Evolutionary conservation across 2,797 vertebrate species (phyloP).

Genomic region (Salmo trutta): DNA sequence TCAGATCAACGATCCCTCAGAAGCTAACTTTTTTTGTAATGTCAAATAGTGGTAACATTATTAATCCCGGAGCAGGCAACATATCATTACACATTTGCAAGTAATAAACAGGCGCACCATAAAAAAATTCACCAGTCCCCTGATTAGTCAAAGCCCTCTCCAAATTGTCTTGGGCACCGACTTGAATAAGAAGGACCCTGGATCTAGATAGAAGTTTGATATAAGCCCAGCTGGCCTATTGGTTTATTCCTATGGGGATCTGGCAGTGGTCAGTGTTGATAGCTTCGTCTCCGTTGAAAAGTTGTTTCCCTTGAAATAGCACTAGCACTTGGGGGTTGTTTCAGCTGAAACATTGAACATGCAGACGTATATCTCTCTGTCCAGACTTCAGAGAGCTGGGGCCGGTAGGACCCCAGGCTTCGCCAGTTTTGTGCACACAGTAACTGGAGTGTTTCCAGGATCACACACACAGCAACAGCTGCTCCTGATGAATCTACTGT

Average conservation of each 20-base stretch:
- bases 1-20: background rate
- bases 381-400: constrained; percentile 34
- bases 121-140: constrained; percentile 32
- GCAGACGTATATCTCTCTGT: constrained; percentile 37
- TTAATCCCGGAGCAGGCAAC: background rate
- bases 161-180: constrained; percentile 8
- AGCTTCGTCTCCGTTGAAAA: constrained; percentile 44
- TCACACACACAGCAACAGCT: constrained; percentile 54
- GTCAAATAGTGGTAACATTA: background rate
- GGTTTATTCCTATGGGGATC: constrained; percentile 57
- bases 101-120: background rate
- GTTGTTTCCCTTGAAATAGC: constrained; percentile 26
- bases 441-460: constrained; percentile 37
- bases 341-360: constrained; percentile 29
- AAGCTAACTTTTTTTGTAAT: background rate
- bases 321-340: constrained; percentile 41
- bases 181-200: constrained; percentile 16
- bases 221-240: constrained; percentile 44
- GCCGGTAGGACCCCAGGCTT: constrained; percentile 48
- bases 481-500: constrained; percentile 33
- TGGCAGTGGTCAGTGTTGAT: constrained; percentile 48
- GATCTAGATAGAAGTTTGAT: constrained; percentile 14
- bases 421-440: constrained; percentile 49
- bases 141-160: constrained; percentile 6
- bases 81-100: background rate